Percentiles rank a stretch among this genome's conserved stretches.
Evolutionary conservation across 1,140 invertebrate species (phyloP).

Genomic region (Drosophila sp.): DNA sequence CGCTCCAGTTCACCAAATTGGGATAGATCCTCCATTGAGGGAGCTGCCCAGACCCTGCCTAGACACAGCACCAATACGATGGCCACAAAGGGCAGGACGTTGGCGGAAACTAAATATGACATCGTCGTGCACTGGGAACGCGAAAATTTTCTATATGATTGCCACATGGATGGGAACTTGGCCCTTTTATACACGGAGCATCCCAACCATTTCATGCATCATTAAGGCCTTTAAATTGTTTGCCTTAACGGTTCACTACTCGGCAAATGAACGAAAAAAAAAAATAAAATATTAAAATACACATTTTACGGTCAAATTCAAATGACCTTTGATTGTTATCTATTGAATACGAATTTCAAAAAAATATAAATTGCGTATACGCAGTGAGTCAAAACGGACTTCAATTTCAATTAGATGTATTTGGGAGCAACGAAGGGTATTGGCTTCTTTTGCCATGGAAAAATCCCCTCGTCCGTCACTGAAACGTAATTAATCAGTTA

Average conservation of each 20-base stretch:
- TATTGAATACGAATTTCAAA: neutral
- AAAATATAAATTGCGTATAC: neutral
- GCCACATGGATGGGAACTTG: neutral
- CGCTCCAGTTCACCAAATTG: conserved; percentile 56
- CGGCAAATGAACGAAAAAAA: conserved; percentile 43
- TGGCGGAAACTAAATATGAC: conserved; percentile 22
- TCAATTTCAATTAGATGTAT: no score
- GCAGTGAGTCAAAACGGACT: no score
- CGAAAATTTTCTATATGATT: neutral
- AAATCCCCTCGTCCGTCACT: no score
- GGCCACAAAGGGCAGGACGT: conserved; percentile 5
- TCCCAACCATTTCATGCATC: conserved; percentile 22
- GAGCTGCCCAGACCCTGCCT: conserved; percentile 34
- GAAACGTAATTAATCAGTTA: no score
- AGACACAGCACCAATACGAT: conserved; percentile 32
- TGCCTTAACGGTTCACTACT: conserved; percentile 26
- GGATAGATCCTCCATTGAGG: conserved; percentile 36
- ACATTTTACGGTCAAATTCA: neutral
- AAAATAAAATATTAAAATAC: neutral
- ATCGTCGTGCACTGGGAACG: conserved; percentile 17
- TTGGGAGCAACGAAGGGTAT: no score
- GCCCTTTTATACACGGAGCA: neutral
- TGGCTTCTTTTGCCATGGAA: neutral
- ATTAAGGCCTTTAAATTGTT: conserved; percentile 39
- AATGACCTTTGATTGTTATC: conserved; percentile 3